phyloP scores from a whole-genome alignment of 2,797 vertebrate species.

The Pristis pectinata region DNA sequence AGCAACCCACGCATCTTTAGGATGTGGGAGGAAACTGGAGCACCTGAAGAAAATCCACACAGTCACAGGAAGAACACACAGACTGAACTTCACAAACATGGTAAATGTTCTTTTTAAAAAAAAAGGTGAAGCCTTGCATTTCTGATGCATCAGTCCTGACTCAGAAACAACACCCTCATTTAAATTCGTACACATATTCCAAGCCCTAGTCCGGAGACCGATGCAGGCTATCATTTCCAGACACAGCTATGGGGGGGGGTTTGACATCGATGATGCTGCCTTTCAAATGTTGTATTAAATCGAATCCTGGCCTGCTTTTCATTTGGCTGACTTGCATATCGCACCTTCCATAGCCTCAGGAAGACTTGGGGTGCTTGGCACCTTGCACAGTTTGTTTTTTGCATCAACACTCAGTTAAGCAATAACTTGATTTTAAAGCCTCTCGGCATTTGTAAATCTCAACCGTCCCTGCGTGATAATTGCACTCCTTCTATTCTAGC shows the following conservation, averaged over 20 bases:
- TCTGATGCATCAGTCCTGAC: background rate
- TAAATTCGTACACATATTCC: background rate
- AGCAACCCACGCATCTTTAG: too few species aligned
- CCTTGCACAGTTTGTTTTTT: too few species aligned
- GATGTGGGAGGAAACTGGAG: too few species aligned
- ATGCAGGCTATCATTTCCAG: background rate
- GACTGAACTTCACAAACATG: background rate
- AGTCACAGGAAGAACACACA: too few species aligned
- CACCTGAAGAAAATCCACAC: too few species aligned
- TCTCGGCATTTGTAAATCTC: too few species aligned
- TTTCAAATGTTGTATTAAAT: background rate
- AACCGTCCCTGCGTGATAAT: too few species aligned
- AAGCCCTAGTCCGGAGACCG: background rate
- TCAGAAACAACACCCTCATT: background rate
- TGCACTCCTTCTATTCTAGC: too few species aligned
- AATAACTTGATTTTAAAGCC: too few species aligned
- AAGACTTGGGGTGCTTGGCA: too few species aligned
- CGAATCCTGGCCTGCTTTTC: background rate
- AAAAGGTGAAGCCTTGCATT: background rate
- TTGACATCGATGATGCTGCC: background rate
- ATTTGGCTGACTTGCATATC: background rate
- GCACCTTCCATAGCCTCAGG: background rate
- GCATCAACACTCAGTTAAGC: too few species aligned
- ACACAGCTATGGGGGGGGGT: background rate
- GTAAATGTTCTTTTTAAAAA: background rate